phyloP scores from a whole-genome alignment of 1,140 invertebrate genomes.

The Charaxes varanes region DNA sequence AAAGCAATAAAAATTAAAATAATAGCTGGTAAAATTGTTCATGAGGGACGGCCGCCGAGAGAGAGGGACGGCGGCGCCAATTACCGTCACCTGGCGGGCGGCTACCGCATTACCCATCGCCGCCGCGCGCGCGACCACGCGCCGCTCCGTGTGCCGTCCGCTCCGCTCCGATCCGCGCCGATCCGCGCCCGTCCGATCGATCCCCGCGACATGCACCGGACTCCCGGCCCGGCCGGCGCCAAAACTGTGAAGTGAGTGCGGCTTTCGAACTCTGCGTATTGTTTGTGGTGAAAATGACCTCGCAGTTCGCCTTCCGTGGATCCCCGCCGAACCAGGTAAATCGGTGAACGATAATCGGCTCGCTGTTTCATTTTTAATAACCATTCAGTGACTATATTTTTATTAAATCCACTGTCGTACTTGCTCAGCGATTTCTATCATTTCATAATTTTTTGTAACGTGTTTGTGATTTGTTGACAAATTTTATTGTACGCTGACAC shows the following conservation, averaged over 20 bases:
- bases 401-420: no score
- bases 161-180: slow-evolving; percentile 25
- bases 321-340: slow-evolving; percentile 65
- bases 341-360: no score
- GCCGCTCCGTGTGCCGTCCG: slow-evolving; percentile 45
- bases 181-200: slow-evolving; percentile 35
- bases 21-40: no score
- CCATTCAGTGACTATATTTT: no score
- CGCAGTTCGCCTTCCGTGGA: slow-evolving; percentile 66
- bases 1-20: no score
- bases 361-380: no score
- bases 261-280: slow-evolving; percentile 45
- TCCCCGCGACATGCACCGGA: slow-evolving; percentile 29
- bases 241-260: slow-evolving; percentile 66
- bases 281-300: slow-evolving; percentile 59
- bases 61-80: slow-evolving; percentile 65
- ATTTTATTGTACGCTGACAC: slow-evolving; percentile 7
- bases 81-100: slow-evolving; percentile 70
- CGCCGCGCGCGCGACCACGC: slow-evolving; percentile 65
- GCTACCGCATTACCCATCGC: slow-evolving; percentile 70
- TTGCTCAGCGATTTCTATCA: slow-evolving; percentile 27
- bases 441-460: slow-evolving; percentile 3
- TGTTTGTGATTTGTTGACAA: slow-evolving; percentile 10
- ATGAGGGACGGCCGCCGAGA: slow-evolving; percentile 46
- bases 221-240: slow-evolving; percentile 31